These are phyloP conservation scores for Forbesichthys papilliferus DNA, from an alignment of 2,113 vertebrate genomes.

Conservation along the genomic window DNA sequence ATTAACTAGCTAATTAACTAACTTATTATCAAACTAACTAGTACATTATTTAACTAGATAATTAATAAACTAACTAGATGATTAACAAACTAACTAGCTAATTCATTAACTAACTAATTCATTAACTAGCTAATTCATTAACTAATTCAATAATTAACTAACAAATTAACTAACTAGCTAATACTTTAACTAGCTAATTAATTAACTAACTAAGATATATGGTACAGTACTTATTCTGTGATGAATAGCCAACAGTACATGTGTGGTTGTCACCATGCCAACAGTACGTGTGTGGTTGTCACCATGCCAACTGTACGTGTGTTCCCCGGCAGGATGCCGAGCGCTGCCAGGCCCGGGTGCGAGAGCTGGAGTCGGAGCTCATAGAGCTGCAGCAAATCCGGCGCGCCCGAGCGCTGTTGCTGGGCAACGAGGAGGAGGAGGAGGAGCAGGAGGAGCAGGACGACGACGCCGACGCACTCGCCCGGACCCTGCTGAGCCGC, in stretches of 20 bases:
- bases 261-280: neutral
- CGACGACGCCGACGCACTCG: slow-evolving; percentile 76
- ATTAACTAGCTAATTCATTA: no score
- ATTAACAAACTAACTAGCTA: no score
- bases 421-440: slow-evolving; percentile 83
- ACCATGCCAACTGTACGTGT: neutral
- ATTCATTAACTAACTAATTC: no score
- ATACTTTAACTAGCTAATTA: no score
- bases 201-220: no score
- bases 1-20: no score
- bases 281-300: neutral
- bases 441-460: slow-evolving; percentile 57
- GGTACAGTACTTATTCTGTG: no score
- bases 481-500: slow-evolving; percentile 87
- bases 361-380: slow-evolving; percentile 91
- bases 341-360: slow-evolving; percentile 88
- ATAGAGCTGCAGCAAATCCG: slow-evolving; percentile 94
- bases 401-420: slow-evolving; percentile 86
- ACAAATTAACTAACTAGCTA: no score
- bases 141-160: no score
- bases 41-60: no score
- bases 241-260: neutral
- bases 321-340: slow-evolving; percentile 79
- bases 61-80: no score
- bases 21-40: no score